Conservation (phyloP, 2,888 invertebrate species). For the Eristalis tenax region DNA sequence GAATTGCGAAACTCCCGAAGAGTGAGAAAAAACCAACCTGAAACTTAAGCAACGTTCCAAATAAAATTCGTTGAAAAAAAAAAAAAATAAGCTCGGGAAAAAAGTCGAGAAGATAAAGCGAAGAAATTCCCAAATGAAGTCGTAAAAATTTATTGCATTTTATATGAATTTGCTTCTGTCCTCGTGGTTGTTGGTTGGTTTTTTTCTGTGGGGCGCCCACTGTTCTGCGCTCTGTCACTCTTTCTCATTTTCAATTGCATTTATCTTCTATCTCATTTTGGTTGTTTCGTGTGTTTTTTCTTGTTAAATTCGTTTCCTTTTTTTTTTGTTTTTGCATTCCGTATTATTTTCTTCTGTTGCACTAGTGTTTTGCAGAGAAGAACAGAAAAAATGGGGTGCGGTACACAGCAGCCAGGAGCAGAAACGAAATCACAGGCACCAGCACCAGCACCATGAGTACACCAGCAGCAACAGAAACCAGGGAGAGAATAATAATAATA, state of each 20-base stretch:
- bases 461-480: slow-evolving; percentile 42
- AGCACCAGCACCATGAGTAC: slow-evolving; percentile 48
- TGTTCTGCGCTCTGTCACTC: slow-evolving; percentile 8
- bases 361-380: slow-evolving; percentile 45
- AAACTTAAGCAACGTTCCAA: neutral
- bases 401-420: slow-evolving; percentile 37
- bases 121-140: slow-evolving; percentile 68
- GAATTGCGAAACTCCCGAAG: no score
- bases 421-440: neutral
- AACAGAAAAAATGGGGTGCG: slow-evolving; percentile 64
- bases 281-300: no score
- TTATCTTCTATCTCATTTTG: slow-evolving; percentile 32
- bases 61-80: neutral
- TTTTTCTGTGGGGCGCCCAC: neutral
- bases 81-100: neutral
- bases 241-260: slow-evolving; percentile 45
- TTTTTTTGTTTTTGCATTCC: neutral
- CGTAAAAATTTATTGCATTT: slow-evolving; percentile 73
- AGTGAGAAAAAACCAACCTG: neutral
- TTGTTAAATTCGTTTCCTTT: neutral
- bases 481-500: slow-evolving; percentile 75
- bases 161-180: slow-evolving; percentile 62
- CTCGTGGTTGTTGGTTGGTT: slow-evolving; percentile 10
- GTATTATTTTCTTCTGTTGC: slow-evolving; percentile 59
- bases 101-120: neutral